Percentiles rank a stretch among this genome's conserved stretches.
Conservation (phyloP, 2,797 vertebrate genomes). For the Orientallactaga sibirica region DNA sequence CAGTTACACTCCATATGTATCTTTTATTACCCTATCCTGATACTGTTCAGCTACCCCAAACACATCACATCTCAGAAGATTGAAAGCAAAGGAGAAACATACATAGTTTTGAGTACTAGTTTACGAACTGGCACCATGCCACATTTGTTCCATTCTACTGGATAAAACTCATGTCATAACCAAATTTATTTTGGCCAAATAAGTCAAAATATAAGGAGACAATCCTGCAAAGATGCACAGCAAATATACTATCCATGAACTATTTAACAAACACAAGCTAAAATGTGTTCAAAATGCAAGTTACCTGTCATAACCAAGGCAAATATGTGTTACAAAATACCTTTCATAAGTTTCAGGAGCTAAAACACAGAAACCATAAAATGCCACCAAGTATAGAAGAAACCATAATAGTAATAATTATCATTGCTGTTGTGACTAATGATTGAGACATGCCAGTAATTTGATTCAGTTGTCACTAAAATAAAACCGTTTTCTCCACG, state of each 20-base stretch:
- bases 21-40: neutral
- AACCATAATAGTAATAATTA: neutral
- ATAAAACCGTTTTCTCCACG: conserved; percentile 1
- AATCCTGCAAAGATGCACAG: neutral
- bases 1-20: neutral
- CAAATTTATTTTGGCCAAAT: neutral
- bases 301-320: neutral
- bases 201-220: neutral
- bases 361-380: conserved; percentile 44
- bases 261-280: conserved; percentile 8
- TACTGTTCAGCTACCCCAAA: neutral
- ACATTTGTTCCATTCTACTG: neutral
- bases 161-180: neutral
- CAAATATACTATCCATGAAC: neutral
- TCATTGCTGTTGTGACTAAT: conserved; percentile 9
- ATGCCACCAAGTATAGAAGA: conserved; percentile 2
- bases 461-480: conserved; percentile 31
- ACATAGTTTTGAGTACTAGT: neutral
- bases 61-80: neutral
- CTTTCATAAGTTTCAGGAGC: conserved; percentile 12
- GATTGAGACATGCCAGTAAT: neutral
- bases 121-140: neutral
- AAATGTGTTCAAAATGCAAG: neutral
- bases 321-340: conserved; percentile 9
- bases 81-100: conserved; percentile 5